Evolutionary conservation across 2,888 invertebrate species (phyloP), one percentile per base, ranked within the genome.

Genomic region (Drosophila meridiana): DNA sequence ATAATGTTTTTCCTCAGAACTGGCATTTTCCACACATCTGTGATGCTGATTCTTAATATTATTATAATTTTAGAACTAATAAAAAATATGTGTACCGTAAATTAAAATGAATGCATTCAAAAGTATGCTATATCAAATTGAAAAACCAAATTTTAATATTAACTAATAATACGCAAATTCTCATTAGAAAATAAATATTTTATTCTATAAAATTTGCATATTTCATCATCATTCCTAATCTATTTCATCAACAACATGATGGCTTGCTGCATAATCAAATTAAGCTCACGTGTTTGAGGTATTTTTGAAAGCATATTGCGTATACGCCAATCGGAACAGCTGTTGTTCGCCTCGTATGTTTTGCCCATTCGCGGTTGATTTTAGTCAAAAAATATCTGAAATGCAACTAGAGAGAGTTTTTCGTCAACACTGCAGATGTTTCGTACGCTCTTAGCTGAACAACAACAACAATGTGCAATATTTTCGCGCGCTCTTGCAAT

Each of bases 281-380:
- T 42, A 26, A 38, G 30, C 60, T 42, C 45, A 53, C 68, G 69
- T 67, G 67, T 30, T 65, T 53, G 30, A 14, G 9, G 45, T 52
- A 14, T 20, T 4, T 36, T 13, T 40, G 9, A 11, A 13, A 2
- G 9, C 11, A 45, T 28, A 28, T 74, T 58, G 58, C 65, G 48
- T 60, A 76, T 71, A 76, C 71, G 75, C 59, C 66, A 57, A 59
- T 13, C 57, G 14, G 42, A 76, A 61, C 76, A 76, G 76, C 76
- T 71, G 65, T 65, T 58, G 43, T 65, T 59, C 38, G 45, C 52
- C 7, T n/a, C 9, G 45, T 13, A 50, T 48, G 45, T 65, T 71
- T 62, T 50, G 32, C 28, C 20, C 32, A 43, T 55, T 70, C 47
- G 45, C 9, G 47, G 50, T 20, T 62, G 43, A 28, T 47, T n/a